Conservation (phyloP, 2,113 vertebrate species). For the Sphaerodactylus townsendi region DNA sequence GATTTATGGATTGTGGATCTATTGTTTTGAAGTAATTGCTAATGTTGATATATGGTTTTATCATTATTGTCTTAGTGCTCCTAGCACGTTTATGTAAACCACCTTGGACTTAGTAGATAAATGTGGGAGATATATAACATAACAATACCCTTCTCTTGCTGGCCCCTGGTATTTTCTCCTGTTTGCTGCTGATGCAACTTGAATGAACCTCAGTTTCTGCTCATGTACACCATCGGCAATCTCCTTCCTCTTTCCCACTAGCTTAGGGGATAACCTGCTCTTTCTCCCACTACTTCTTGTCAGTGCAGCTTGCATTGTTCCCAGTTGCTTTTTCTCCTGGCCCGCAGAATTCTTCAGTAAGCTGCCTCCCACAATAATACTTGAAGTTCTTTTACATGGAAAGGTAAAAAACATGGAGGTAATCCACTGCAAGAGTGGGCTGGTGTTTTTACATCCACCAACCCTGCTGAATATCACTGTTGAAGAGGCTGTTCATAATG, state of each 20-base stretch:
- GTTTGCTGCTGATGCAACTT: not conserved
- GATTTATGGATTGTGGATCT: too few relatives aligned
- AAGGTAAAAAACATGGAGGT: not conserved
- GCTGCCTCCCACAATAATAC: not conserved
- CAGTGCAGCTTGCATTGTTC: not conserved
- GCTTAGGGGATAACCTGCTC: not conserved
- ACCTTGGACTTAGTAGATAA: too few relatives aligned
- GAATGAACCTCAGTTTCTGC: not conserved
- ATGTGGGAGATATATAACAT: too few relatives aligned
- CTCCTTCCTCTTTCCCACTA: not conserved
- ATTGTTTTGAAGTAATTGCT: too few relatives aligned
- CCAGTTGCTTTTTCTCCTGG: not conserved
- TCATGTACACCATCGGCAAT: not conserved
- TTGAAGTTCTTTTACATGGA: not conserved
- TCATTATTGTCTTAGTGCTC: too few relatives aligned
- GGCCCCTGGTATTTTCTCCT: not conserved
- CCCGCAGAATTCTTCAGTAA: not conserved
- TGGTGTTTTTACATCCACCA: not conserved
- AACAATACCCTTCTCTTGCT: too few relatives aligned
- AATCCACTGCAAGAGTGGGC: not conserved
- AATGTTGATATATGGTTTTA: too few relatives aligned
- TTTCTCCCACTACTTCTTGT: not conserved
- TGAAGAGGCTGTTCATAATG: not conserved
- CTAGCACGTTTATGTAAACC: too few relatives aligned
- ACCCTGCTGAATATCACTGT: not conserved